Evolutionary conservation across 2,113 vertebrate genomes (phyloP).

Genomic region (Gymnorhina tibicen): DNA sequence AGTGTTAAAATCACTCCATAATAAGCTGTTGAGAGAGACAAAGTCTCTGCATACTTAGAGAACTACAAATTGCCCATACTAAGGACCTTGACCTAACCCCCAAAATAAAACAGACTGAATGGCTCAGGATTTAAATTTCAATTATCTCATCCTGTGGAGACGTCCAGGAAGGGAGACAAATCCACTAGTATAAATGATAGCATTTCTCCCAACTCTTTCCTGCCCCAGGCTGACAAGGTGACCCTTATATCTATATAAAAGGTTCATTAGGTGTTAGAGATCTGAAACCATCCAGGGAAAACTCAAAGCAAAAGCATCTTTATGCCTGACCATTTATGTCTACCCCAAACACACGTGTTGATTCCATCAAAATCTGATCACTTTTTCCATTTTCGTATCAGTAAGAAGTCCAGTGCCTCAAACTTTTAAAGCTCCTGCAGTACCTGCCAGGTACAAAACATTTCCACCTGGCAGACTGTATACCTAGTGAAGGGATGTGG

Average conservation of each 20-base stretch:
- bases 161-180: neutral
- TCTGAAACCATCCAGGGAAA: neutral
- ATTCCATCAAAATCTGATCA: neutral
- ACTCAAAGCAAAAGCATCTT: neutral
- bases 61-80: neutral
- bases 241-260: neutral
- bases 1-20: neutral
- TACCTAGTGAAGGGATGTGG: neutral
- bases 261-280: neutral
- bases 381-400: neutral
- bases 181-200: neutral
- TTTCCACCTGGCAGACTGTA: neutral
- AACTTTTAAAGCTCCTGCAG: neutral
- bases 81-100: neutral
- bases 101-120: neutral
- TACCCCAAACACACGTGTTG: neutral
- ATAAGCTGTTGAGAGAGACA: neutral
- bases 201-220: neutral
- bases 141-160: neutral
- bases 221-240: neutral
- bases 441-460: neutral
- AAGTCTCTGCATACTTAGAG: neutral
- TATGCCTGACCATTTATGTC: neutral
- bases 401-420: neutral
- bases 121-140: conserved; percentile 10